These are phyloP conservation scores for Spialia ferax DNA, from an alignment of 2,888 invertebrate species.

Conservation along the genomic window DNA sequence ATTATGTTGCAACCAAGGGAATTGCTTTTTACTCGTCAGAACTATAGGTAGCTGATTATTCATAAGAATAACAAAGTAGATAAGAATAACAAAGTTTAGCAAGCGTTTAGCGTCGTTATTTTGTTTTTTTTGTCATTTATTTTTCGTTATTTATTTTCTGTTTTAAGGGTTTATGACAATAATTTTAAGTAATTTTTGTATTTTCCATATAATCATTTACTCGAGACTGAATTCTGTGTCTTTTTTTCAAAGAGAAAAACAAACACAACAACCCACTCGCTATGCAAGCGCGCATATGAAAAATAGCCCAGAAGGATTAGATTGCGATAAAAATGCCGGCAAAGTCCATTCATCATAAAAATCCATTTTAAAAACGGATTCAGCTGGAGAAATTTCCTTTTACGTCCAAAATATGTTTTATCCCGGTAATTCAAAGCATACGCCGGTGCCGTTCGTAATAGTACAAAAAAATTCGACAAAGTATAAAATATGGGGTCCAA, in stretches of 20 bases:
- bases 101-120: too few species aligned
- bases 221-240: conserved; percentile 5
- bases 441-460: conserved; percentile 4
- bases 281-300: conserved; percentile 33
- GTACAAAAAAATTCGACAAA: conserved; percentile 30
- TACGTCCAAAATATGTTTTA: conserved; percentile 36
- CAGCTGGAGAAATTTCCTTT: conserved; percentile 31
- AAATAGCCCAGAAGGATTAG: conserved; percentile 40
- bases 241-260: conserved; percentile 35
- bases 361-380: conserved; percentile 37
- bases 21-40: conserved; percentile 52
- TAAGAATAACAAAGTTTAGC: too few species aligned
- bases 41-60: too few species aligned
- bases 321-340: conserved; percentile 35
- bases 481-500: conserved; percentile 28
- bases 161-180: too few species aligned
- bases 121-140: too few species aligned
- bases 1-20: conserved; percentile 53
- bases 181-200: too few species aligned
- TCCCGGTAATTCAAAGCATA: conserved; percentile 34
- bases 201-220: too few species aligned
- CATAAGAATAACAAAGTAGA: too few species aligned
- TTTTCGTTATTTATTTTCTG: too few species aligned
- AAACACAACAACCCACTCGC: conserved; percentile 17
- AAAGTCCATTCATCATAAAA: conserved; percentile 37